A percentile compares a stretch with the other conserved stretches of the same genome.
These are phyloP conservation scores for Trigoniulus corallinus DNA, from an alignment of 1,140 invertebrate species.

Conservation along the genomic window DNA sequence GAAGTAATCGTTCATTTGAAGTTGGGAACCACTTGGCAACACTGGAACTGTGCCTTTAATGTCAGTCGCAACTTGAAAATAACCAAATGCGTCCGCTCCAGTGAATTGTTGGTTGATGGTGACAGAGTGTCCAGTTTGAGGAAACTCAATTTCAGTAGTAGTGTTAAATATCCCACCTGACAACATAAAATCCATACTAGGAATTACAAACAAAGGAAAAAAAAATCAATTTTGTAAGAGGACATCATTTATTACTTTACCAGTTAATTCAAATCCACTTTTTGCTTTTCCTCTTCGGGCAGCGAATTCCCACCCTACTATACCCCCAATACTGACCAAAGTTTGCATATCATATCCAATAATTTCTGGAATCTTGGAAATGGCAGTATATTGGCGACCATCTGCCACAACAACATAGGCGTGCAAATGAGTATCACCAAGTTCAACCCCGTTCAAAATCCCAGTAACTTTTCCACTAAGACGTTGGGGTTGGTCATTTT, in stretches of 20 bases:
- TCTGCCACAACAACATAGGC: slow-evolving; percentile 79
- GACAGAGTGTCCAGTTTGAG: slow-evolving; percentile 47
- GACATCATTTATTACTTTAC: slow-evolving; percentile 23
- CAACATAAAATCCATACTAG: slow-evolving; percentile 4
- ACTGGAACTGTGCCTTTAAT: slow-evolving; percentile 59
- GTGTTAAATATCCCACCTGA: slow-evolving; percentile 69
- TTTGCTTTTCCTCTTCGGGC: slow-evolving; percentile 46
- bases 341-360: slow-evolving; percentile 64
- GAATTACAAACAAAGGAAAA: slow-evolving; percentile 15
- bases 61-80: slow-evolving; percentile 55
- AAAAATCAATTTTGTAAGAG: slow-evolving; percentile 1
- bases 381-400: slow-evolving; percentile 74
- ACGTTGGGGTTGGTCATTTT: slow-evolving; percentile 61
- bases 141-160: slow-evolving; percentile 52
- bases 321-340: slow-evolving; percentile 53
- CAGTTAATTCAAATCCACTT: slow-evolving; percentile 74
- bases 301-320: slow-evolving; percentile 85
- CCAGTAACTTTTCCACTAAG: slow-evolving; percentile 71
- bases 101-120: slow-evolving; percentile 56
- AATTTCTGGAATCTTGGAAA: slow-evolving; percentile 52
- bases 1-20: slow-evolving; percentile 59
- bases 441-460: slow-evolving; percentile 49
- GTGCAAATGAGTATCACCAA: slow-evolving; percentile 68
- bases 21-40: slow-evolving; percentile 38
- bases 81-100: slow-evolving; percentile 81